Percentiles rank a stretch among this genome's conserved stretches.
phyloP scores from a whole-genome alignment of 1,140 invertebrate species.

The Bombus affinis region DNA sequence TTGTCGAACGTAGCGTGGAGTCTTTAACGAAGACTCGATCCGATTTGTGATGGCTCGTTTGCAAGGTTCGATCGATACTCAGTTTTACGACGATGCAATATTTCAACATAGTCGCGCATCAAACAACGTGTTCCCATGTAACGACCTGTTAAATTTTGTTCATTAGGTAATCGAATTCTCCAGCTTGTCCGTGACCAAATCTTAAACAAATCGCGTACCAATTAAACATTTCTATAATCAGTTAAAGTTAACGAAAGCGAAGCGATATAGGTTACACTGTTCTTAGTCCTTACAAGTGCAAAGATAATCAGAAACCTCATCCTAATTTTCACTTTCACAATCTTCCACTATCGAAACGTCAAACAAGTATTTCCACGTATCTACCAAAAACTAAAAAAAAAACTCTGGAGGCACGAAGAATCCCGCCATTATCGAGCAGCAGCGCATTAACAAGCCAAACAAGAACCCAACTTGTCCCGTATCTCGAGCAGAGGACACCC shows the following conservation, averaged over 20 bases:
- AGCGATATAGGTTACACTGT: too few relatives aligned
- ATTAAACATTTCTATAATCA: too few relatives aligned
- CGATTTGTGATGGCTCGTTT: background rate
- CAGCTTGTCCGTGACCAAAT: too few relatives aligned
- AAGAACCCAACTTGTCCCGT: constrained; percentile 7
- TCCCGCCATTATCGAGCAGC: background rate
- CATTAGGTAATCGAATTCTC: too few relatives aligned
- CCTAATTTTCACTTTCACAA: background rate
- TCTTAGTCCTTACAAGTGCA: too few relatives aligned
- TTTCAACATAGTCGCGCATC: too few relatives aligned
- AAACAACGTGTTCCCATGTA: too few relatives aligned
- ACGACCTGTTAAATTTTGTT: too few relatives aligned
- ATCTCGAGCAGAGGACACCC: background rate
- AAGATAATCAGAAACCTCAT: too few relatives aligned
- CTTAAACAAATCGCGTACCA: too few relatives aligned
- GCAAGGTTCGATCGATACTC: background rate
- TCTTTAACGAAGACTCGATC: background rate
- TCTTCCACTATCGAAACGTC: background rate
- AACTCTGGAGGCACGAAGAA: background rate
- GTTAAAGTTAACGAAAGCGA: too few relatives aligned
- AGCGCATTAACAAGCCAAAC: constrained; percentile 8
- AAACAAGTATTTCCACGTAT: background rate
- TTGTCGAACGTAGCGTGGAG: background rate
- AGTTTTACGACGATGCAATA: too few relatives aligned
- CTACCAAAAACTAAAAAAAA: background rate